These are phyloP conservation scores for Argentina silus DNA, from an alignment of 2,797 vertebrate species.

Conservation along the genomic window DNA sequence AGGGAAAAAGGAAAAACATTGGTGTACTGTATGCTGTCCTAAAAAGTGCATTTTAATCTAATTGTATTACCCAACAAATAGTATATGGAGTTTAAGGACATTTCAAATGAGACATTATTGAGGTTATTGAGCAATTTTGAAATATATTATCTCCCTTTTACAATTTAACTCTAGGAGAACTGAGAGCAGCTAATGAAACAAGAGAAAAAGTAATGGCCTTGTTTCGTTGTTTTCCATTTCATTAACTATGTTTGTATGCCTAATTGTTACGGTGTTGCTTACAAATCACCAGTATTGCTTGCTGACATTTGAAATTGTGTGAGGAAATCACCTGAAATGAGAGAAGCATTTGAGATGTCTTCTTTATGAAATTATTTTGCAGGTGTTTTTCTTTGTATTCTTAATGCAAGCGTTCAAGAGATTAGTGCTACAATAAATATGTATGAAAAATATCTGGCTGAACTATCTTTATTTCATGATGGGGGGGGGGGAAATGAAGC, in stretches of 20 bases:
- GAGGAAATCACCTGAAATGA: constrained; percentile 40
- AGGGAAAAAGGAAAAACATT: not conserved
- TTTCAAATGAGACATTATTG: not conserved
- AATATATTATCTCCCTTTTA: constrained; percentile 9
- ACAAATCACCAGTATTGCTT: constrained; percentile 57
- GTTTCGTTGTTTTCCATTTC: constrained; percentile 42
- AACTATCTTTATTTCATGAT: constrained; percentile 16
- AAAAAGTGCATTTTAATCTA: not conserved
- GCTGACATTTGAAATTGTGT: constrained; percentile 56
- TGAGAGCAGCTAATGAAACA: constrained; percentile 30
- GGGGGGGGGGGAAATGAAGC: constrained; percentile 2
- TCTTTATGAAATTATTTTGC: constrained; percentile 39
- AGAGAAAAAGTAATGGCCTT: constrained; percentile 5
- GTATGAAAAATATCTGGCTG: constrained; percentile 27
- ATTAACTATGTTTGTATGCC: constrained; percentile 60
- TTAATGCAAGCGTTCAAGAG: constrained; percentile 55
- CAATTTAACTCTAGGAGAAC: constrained; percentile 36
- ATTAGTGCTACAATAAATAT: constrained; percentile 67
- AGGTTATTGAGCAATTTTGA: not conserved
- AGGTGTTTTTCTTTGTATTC: constrained; percentile 54
- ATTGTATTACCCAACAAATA: constrained; percentile 8
- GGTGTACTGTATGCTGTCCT: not conserved
- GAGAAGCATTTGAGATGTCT: constrained; percentile 37
- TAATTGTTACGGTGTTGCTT: constrained; percentile 61
- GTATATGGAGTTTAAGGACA: constrained; percentile 4